phyloP scores from a whole-genome alignment of 2,888 invertebrate species.

The Xylophagus ater region DNA sequence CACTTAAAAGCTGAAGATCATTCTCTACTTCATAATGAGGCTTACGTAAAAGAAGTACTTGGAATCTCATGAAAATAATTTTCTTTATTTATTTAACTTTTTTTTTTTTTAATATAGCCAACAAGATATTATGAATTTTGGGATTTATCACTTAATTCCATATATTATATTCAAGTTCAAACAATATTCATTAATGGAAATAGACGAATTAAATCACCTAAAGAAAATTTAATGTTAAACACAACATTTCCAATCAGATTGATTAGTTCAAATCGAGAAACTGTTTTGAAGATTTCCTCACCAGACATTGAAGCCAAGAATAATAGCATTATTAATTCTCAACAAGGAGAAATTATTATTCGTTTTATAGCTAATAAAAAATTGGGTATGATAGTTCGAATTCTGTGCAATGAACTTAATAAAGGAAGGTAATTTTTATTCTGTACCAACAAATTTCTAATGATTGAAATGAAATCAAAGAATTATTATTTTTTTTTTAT shows the following conservation, averaged over 20 bases:
- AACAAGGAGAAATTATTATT: conserved; percentile 18
- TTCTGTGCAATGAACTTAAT: conserved; percentile 32
- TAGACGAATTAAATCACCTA: conserved; percentile 56
- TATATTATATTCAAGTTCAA: conserved; percentile 70
- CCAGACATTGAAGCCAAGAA: not conserved
- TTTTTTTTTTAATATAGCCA: conserved; percentile 41
- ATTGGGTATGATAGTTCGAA: conserved; percentile 35
- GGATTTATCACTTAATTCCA: conserved; percentile 54
- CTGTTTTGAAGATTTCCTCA: not conserved
- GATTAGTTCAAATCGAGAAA: not conserved
- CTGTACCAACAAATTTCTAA: not conserved
- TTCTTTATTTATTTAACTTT: not conserved
- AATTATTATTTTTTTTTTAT: conserved; percentile 11
- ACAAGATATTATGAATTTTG: conserved; percentile 52
- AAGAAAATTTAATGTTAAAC: conserved; percentile 58
- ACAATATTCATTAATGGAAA: conserved; percentile 59
- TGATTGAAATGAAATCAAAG: not conserved
- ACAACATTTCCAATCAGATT: conserved; percentile 41
- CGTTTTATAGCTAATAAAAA: conserved; percentile 34
- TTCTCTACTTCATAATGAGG: conserved; percentile 30
- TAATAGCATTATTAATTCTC: not conserved
- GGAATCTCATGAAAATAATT: conserved; percentile 5
- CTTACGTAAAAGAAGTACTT: conserved; percentile 31
- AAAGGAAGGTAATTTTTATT: conserved; percentile 30
- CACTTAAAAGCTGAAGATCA: conserved; percentile 46